These are phyloP conservation scores for Choristoneura fumiferana DNA, from an alignment of 1,140 invertebrate species.

Conservation along the genomic window DNA sequence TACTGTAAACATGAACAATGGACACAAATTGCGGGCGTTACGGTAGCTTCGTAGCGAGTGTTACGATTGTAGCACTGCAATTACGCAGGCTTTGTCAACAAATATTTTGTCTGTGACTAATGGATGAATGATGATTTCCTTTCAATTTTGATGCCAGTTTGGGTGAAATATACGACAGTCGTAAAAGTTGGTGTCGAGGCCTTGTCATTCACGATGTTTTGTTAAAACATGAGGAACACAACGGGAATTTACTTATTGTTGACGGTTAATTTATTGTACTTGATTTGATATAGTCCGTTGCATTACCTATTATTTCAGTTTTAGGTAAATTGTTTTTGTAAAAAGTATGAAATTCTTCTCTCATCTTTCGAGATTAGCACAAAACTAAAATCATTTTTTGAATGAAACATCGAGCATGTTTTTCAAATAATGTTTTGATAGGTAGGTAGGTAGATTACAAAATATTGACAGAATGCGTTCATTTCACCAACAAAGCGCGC, in stretches of 20 bases:
- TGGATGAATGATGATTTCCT: conserved; percentile 76
- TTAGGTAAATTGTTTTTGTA: not conserved
- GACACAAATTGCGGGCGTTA: conserved; percentile 74
- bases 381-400: not conserved
- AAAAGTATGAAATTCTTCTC: not conserved
- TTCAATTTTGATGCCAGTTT: conserved; percentile 70
- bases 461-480: too few species aligned
- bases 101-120: conserved; percentile 74
- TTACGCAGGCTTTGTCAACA: conserved; percentile 70
- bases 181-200: conserved; percentile 66
- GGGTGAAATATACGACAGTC: conserved; percentile 67
- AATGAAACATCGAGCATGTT: not conserved
- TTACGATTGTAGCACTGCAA: conserved; percentile 72
- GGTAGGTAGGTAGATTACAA: conserved; percentile 4
- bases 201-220: conserved; percentile 63
- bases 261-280: conserved; percentile 40
- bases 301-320: conserved; percentile 13
- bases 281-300: conserved; percentile 21
- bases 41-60: conserved; percentile 76
- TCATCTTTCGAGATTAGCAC: not conserved
- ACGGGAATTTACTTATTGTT: conserved; percentile 53
- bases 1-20: conserved; percentile 74
- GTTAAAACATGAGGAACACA: conserved; percentile 43
- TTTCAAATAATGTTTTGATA: not conserved
- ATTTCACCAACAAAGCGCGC: too few species aligned